These are phyloP conservation scores for Microctonus brassicae DNA, from an alignment of 2,888 invertebrate species.

Conservation along the genomic window DNA sequence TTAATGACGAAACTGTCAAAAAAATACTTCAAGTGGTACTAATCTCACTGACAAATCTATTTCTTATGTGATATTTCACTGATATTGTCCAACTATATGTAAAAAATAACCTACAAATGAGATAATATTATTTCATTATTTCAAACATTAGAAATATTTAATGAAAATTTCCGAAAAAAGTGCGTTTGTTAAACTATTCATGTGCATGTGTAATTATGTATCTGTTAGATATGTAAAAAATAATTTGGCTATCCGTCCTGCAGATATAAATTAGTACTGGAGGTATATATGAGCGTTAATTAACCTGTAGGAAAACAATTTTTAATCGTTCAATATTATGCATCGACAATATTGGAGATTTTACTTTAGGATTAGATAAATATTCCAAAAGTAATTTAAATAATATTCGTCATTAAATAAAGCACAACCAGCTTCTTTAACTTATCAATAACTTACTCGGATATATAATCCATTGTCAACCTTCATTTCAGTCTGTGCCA, in stretches of 20 bases:
- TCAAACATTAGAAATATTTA: not conserved
- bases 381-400: not conserved
- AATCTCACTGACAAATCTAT: not conserved
- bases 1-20: not conserved
- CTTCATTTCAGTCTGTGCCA: constrained; percentile 16
- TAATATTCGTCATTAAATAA: not conserved
- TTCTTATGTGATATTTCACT: not conserved
- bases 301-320: not conserved
- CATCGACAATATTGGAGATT: too few relatives aligned
- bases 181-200: not conserved
- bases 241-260: constrained; percentile 10
- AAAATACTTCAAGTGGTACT: constrained; percentile 2
- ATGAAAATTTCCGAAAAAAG: not conserved
- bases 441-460: constrained; percentile 1
- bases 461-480: constrained; percentile 9
- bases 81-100: not conserved
- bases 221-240: not conserved
- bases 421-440: not conserved
- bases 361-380: too few relatives aligned
- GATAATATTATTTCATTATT: too few relatives aligned
- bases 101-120: too few relatives aligned
- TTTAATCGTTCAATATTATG: not conserved
- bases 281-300: not conserved
- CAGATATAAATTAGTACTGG: not conserved
- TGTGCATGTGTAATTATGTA: not conserved